A percentile compares a stretch with the other conserved stretches of the same genome.
phyloP scores from a whole-genome alignment of 1,140 invertebrate species.

The silkworm (Bombyx mori) region DNA sequence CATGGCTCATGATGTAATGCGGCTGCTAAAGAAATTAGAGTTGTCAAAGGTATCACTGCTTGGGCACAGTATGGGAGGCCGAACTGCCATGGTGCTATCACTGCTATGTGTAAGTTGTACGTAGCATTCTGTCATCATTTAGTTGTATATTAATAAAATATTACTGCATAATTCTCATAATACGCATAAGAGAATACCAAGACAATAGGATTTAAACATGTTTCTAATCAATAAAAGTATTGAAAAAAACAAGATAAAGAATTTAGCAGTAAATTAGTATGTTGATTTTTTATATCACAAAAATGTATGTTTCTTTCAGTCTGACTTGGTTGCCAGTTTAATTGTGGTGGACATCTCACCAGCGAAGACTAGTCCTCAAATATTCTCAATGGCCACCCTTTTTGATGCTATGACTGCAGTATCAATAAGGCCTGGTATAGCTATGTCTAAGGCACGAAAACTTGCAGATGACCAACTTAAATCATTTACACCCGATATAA shows the following conservation, averaged over 20 bases:
- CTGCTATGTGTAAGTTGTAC: slow-evolving; percentile 76
- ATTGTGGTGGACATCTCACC: slow-evolving; percentile 91
- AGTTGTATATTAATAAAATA: neutral
- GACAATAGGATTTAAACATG: too few species aligned
- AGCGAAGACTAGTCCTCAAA: slow-evolving; percentile 74
- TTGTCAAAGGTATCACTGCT: slow-evolving; percentile 80
- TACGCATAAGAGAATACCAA: neutral
- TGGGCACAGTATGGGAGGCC: slow-evolving; percentile 95
- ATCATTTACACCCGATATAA: slow-evolving; percentile 47
- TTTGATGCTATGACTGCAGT: slow-evolving; percentile 78
- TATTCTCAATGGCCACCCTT: slow-evolving; percentile 75
- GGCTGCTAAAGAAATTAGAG: slow-evolving; percentile 76
- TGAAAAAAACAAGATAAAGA: too few species aligned
- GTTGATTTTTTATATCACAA: too few species aligned
- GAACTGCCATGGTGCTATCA: slow-evolving; percentile 87
- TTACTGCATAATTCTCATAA: slow-evolving; percentile 7
- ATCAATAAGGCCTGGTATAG: slow-evolving; percentile 70
- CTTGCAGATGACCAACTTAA: slow-evolving; percentile 70
- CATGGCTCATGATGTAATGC: slow-evolving; percentile 84
- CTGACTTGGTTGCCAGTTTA: slow-evolving; percentile 82
- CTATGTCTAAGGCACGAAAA: slow-evolving; percentile 79
- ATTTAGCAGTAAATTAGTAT: too few species aligned
- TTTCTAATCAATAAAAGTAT: too few species aligned
- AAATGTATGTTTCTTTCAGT: slow-evolving; percentile 69
- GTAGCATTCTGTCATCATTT: slow-evolving; percentile 13